Percentiles rank a stretch among this genome's conserved stretches.
These are phyloP conservation scores for Odocoileus virginianus DNA, from an alignment of 2,113 vertebrate species.

Conservation along the genomic window DNA sequence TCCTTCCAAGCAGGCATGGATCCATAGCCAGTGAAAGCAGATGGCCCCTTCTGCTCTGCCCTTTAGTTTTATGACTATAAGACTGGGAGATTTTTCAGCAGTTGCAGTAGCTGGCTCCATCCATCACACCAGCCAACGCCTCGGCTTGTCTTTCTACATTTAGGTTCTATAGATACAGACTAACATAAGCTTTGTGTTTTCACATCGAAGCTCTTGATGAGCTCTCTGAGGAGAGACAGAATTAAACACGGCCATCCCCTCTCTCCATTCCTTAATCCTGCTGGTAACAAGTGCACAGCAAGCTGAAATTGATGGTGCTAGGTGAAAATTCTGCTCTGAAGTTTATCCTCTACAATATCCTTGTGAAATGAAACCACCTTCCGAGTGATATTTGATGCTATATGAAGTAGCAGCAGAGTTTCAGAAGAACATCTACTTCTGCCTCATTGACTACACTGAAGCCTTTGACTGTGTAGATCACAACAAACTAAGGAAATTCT, in stretches of 20 bases:
- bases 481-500: not conserved
- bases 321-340: not conserved
- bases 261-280: slow-evolving; percentile 21
- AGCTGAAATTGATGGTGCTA: not conserved
- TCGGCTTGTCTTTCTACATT: slow-evolving; percentile 65
- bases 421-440: not conserved
- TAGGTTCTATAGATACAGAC: slow-evolving; percentile 10
- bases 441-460: not conserved
- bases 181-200: slow-evolving; percentile 59
- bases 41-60: slow-evolving; percentile 71
- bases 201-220: slow-evolving; percentile 70
- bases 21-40: slow-evolving; percentile 61
- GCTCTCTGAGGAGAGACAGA: slow-evolving; percentile 29
- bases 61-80: slow-evolving; percentile 62
- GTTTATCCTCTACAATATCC: not conserved
- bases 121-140: slow-evolving; percentile 25
- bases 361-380: not conserved
- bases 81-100: slow-evolving; percentile 63
- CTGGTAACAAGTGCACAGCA: not conserved
- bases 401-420: not conserved
- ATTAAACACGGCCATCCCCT: slow-evolving; percentile 16
- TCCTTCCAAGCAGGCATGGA: not conserved
- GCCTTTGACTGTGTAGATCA: not conserved
- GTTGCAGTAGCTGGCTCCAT: slow-evolving; percentile 61
- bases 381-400: not conserved